A percentile compares a stretch with the other conserved stretches of the same genome.
phyloP scores from a whole-genome alignment of 1,140 invertebrate genomes.

The Bradynema listronoti region DNA sequence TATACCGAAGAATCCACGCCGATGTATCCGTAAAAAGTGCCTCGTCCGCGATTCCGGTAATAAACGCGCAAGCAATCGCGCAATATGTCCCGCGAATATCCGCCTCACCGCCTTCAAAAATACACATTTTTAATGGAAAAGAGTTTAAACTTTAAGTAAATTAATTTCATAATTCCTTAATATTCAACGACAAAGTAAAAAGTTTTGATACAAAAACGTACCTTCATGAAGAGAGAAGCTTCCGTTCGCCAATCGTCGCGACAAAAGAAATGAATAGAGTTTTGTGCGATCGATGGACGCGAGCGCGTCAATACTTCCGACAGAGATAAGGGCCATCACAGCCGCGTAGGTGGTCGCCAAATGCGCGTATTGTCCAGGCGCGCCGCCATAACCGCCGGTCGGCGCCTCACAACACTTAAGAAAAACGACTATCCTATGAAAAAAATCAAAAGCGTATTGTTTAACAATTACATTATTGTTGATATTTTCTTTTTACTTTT shows the following conservation, averaged over 20 bases:
- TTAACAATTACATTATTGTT: not conserved
- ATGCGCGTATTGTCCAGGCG: conserved; percentile 81
- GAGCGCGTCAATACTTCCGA: conserved; percentile 79
- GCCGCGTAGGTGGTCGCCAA: conserved; percentile 94
- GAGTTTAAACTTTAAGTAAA: too few species aligned
- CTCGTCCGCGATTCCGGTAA: conserved; percentile 20
- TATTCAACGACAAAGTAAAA: too few species aligned
- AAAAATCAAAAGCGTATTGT: conserved; percentile 3
- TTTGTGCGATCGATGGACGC: conserved; percentile 72
- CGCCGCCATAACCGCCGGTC: conserved; percentile 62
- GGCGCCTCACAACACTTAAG: conserved; percentile 30
- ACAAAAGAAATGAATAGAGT: conserved; percentile 66
- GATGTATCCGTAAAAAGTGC: conserved; percentile 64
- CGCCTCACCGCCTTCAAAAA: conserved; percentile 72
- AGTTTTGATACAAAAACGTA: too few species aligned
- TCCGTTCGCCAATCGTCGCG: conserved; percentile 71
- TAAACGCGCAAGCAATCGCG: conserved; percentile 69
- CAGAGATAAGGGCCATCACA: conserved; percentile 78
- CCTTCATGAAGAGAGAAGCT: conserved; percentile 77
- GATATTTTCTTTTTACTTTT: conserved; percentile 12
- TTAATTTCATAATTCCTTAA: too few species aligned
- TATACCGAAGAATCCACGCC: conserved; percentile 70
- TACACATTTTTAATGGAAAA: not conserved
- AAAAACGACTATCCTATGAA: conserved; percentile 36
- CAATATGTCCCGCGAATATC: conserved; percentile 88